Conservation (phyloP, 2,797 vertebrate species). For the Gallirallus australis region DNA sequence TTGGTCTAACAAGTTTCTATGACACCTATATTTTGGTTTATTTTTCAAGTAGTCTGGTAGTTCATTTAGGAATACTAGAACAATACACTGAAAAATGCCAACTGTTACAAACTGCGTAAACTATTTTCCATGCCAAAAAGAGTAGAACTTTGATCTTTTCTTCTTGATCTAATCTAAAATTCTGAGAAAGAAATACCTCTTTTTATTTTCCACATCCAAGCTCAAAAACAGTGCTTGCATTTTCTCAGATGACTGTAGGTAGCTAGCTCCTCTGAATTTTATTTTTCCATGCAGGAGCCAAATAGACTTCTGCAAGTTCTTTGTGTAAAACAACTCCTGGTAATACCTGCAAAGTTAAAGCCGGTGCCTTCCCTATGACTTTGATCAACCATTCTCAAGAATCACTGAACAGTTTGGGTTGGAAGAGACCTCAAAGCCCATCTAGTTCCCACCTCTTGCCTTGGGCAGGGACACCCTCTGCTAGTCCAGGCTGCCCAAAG, state of each 20-base stretch:
- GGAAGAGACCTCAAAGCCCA: too few species aligned
- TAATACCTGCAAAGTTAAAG: background rate
- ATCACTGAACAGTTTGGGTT: background rate
- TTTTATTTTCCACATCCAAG: background rate
- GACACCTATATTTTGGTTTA: slow-evolving; percentile 7
- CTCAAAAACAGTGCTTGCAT: background rate
- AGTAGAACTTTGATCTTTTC: slow-evolving; percentile 44
- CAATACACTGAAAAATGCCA: slow-evolving; percentile 32
- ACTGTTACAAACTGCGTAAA: background rate
- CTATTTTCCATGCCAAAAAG: slow-evolving; percentile 16
- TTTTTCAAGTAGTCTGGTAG: slow-evolving; percentile 20
- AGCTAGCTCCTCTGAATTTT: background rate
- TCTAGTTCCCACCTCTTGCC: too few species aligned
- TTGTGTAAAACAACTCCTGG: background rate
- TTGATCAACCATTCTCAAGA: background rate
- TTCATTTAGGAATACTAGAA: slow-evolving; percentile 30
- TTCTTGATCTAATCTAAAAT: slow-evolving; percentile 41
- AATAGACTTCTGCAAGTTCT: background rate
- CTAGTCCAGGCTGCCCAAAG: too few species aligned
- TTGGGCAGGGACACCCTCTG: too few species aligned
- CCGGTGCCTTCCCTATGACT: background rate
- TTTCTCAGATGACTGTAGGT: background rate
- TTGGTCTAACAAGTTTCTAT: background rate
- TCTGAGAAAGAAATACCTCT: slow-evolving; percentile 1
- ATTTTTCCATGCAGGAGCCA: background rate